Base-by-base conservation (phyloP, 2,797 vertebrate genomes). In the Otolemur crassicaudatus region DNA sequence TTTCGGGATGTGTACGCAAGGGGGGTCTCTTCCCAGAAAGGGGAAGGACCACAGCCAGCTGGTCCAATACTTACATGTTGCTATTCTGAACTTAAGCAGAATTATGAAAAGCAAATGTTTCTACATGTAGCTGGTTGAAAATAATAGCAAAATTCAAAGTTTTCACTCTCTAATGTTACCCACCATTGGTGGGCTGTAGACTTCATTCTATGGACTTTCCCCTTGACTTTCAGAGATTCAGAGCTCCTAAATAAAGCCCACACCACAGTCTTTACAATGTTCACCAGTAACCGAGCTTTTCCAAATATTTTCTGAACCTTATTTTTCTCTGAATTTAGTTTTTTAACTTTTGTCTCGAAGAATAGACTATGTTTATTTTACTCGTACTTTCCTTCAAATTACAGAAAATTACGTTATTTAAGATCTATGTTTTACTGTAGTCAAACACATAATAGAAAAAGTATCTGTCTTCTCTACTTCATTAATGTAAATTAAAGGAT, bases 311-410 rank as follows among this genome's bases (percentile, higher is more conserved):
- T 83, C 34, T 72, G 12, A 81, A 63, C 29, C 7, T 60, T 90
- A 46, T 27, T 61, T 49, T 85, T 79, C 12, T 8, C 60, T 73
- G 4, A 93, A 82, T 91, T 96, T 96, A 31, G 43, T 95, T 79
- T 77, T 90, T 97, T 79, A 90, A 86, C 34, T 90, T 79, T 61
- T 86, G 25, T 92, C 29, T 96, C 37, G 60, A 73, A 92, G 31
- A 46, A 77, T 81, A 95, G 23, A 58, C 53, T 72, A n/a, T 69
- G 22, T 90, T 92, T 88, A 75, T 95, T 95, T 94, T 88, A 65
- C 58, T 61, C 8, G 3, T 40, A 46, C 43, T 69, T 92, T 88
- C 40, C 43, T 94, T 96, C 22, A 94, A 46, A 94, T 94, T 89
- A 65, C 90, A 60, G 61, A 83, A 94, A 70, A 72, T 61, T 70